Evolutionary conservation across 1,140 invertebrate species (phyloP).

Genomic region (Sarcophaga bullata): DNA sequence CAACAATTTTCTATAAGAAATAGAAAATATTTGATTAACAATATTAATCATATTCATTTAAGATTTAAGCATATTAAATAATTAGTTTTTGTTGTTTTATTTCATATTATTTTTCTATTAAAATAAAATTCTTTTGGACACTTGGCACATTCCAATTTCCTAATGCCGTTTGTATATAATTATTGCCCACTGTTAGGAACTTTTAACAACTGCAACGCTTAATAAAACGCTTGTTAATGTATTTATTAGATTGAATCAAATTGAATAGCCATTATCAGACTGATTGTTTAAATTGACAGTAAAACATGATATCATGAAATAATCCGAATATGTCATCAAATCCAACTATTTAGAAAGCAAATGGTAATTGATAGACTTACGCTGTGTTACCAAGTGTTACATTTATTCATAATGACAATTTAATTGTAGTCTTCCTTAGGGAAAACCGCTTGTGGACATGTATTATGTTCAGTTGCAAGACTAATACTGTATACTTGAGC

Average conservation of each 20-base stretch:
- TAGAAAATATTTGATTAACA: no score
- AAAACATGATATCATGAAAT: neutral
- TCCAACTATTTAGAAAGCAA: neutral
- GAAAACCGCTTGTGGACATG: neutral
- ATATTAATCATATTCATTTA: no score
- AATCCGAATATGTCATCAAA: neutral
- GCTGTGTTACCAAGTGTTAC: neutral
- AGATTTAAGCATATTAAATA: no score
- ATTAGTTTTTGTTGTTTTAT: no score
- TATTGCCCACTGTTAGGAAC: neutral
- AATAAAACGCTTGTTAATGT: neutral
- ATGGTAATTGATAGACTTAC: no score
- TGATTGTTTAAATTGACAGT: no score
- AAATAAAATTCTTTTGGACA: no score
- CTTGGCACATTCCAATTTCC: neutral
- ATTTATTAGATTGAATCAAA: slow-evolving; percentile 13
- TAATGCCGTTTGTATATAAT: neutral
- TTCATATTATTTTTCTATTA: no score
- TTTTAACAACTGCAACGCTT: neutral
- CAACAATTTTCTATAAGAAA: no score
- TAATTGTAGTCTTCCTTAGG: neutral
- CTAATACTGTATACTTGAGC: no score
- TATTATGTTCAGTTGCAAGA: no score
- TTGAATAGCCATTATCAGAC: slow-evolving; percentile 3
- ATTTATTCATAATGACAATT: slow-evolving; percentile 9